A percentile compares a stretch with the other conserved stretches of the same genome.
phyloP scores from a whole-genome alignment of 2,888 invertebrate genomes.

The Scotopteryx bipunctaria region DNA sequence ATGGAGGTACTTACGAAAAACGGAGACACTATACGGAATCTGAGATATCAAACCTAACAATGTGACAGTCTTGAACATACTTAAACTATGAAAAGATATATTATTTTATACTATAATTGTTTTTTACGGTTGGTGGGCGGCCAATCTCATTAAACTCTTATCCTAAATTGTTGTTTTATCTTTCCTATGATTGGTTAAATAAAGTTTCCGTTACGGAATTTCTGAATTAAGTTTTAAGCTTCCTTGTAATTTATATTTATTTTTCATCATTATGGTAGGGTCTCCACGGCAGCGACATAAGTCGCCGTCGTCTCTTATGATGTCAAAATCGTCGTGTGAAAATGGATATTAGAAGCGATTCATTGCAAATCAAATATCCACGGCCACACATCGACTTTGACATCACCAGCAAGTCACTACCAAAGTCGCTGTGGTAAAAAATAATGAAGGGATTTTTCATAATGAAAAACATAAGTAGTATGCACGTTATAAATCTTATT shows the following conservation, averaged over 20 bases:
- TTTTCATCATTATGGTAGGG: too few relatives aligned
- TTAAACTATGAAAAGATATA: slow-evolving; percentile 43
- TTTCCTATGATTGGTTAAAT: slow-evolving; percentile 12
- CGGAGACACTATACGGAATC: slow-evolving; percentile 41
- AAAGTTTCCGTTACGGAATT: slow-evolving; percentile 1
- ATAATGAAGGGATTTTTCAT: too few relatives aligned
- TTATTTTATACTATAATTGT: slow-evolving; percentile 39
- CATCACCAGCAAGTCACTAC: too few relatives aligned
- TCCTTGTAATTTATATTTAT: neutral
- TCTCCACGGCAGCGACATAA: too few relatives aligned
- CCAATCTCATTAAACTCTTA: slow-evolving; percentile 43
- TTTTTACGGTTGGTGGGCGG: slow-evolving; percentile 46
- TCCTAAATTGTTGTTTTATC: slow-evolving; percentile 28
- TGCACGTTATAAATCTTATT: too few relatives aligned
- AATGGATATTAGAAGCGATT: too few relatives aligned
- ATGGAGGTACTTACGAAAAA: slow-evolving; percentile 54
- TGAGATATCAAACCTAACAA: slow-evolving; percentile 53
- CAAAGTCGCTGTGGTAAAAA: too few relatives aligned
- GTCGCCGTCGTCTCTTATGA: too few relatives aligned
- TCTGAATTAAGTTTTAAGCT: slow-evolving; percentile 4
- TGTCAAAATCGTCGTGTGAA: too few relatives aligned
- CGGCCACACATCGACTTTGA: too few relatives aligned
- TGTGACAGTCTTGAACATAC: slow-evolving; percentile 57
- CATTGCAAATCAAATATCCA: too few relatives aligned
- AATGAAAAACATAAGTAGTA: too few relatives aligned